Evolutionary conservation across 2,888 invertebrate genomes (phyloP), one percentile per base, ranked within the genome.

Genomic region (Mythimna impura): DNA sequence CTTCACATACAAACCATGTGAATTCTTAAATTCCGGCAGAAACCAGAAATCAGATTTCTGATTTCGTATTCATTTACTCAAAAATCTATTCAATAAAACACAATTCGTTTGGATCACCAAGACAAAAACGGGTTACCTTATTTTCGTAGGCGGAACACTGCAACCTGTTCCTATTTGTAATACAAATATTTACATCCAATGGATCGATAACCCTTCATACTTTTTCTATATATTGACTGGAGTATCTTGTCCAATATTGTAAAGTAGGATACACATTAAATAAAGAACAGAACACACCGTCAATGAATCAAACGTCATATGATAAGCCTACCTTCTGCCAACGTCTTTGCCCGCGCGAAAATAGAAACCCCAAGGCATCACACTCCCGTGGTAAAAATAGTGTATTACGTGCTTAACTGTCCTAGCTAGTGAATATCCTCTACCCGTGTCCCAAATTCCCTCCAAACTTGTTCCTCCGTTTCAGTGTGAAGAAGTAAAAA

Each of bases 111-210:
- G 17, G 22, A 81, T 81, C 78, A 76, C 77, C 76, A 76, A 66
- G 40, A 64, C 58, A 63, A 71, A 71, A 76, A 77, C 82, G 50
- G 64, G 82, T 79, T 79, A 9, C 58, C 22, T 61, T 66, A 54
- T 81, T 47, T 12, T 68, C 17, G 78, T 76, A 66, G 78, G 78
- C 60, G 78, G 60, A 57, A 64, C 34, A 64, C n/a, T 34, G 69
- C 71, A 79, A 79, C 82, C 78, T 79, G 78, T 61, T 79, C 64
- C 20, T 17, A 79, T 79, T 81, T 79, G 77, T 81, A 67, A 67
- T 61, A 81, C 78, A 77, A 77, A 79, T 79, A 79, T 79, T 79
- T 65, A 79, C 78, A 81, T 79, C 82, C 82, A 77, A 77, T 79
- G 47, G 82, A 81, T 79, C 82, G 78, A 79, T 77, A 79, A 81